Base-by-base conservation (phyloP, 2,113 vertebrate species). In the Brachirus orientalis region DNA sequence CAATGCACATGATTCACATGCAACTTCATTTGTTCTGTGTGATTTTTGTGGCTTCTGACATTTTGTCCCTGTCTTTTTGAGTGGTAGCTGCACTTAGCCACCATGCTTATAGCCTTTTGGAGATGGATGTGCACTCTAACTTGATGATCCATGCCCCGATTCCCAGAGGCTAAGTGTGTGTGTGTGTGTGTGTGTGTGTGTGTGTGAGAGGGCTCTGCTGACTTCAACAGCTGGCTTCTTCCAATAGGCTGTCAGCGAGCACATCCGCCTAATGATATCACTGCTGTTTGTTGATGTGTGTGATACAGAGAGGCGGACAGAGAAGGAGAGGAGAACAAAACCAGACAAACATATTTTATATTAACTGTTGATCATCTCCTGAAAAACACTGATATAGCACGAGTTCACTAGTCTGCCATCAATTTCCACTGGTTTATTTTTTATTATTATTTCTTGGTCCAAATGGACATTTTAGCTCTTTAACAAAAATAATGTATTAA, bases 121-220 rank as follows among this genome's bases (percentile, higher is more conserved):
- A 82, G 84, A 89, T 55, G 63, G 75, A 90, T 85, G 76, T 89
- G 82, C 77, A 73, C 83, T 89, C 77, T 85, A 85, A 86, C 83
- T 71, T 85, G 78, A 85, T 90, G 89, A 85, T 87, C 79, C 75
- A 76, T 89, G 74, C 48, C 76, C 69, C 16, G 28, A 72, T 84
- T 88, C 82, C 85, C 85, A 89, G 74, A 77, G 79, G 80, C 72
- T 18, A 51, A 45, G 37, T 64, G 63, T 65, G 62, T 60, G 58
- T 18, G 53, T 70, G 35, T 51, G 54, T 48, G 35, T 38, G 51
- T 54, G 41, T 48, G 75, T 48, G 36, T 17, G 18, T 19, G 14
- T 22, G 12, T 13, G 12, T 37, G 62, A 35, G 41, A 52, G 47
- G 52, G 54, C n/a, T 78, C 68, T 83, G 82, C 82, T 73, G 63